Base-by-base conservation (phyloP, 2,113 vertebrate genomes). In the Progne subis region DNA sequence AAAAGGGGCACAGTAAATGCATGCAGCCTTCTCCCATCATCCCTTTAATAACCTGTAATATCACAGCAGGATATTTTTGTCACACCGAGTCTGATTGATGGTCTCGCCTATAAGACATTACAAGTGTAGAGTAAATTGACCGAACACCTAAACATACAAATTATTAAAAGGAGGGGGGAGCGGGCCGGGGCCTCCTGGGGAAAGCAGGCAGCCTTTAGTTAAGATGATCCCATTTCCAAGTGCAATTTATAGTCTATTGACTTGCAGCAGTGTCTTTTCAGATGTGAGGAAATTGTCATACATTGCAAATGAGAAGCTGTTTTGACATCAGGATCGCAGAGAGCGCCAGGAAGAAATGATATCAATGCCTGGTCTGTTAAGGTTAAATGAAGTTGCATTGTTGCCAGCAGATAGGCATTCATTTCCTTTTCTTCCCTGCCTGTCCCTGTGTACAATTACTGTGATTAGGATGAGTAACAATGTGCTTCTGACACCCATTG, bases 221-320 rank as follows among this genome's bases (percentile, higher is more conserved):
- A 98, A 98, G 98, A 98, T 96, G 98, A 98, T 98, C 95, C 98
- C 97, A 97, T 98, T 98, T 98, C 98, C 98, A 98, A 98, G 98
- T 97, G 98, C 98, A 99, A 99, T 99, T 99, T 99, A 98, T 99
- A 98, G 98, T 99, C 99, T 98, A 99, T 99, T 99, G 99, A 99
- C 98, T 98, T 97, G 98, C 98, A 98, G 98, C 98, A 98, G 97
- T 98, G 98, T 99, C 98, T 98, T 98, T 98, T 98, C 98, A 98
- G 97, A 98, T 98, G 96, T 97, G 98, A 98, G 99, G 98, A 99
- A 99, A 99, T 99, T 99, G 99, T 99, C 98, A 98, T 98, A 98
- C 98, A 98, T 99, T 98, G 98, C 98, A 99, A 99, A 99, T 99
- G 99, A 99, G 99, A 99, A 99, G 98, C 97, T 98, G 96, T 98